These are phyloP conservation scores for Bubo scandiacus DNA, from an alignment of 2,113 vertebrate species.

Conservation along the genomic window DNA sequence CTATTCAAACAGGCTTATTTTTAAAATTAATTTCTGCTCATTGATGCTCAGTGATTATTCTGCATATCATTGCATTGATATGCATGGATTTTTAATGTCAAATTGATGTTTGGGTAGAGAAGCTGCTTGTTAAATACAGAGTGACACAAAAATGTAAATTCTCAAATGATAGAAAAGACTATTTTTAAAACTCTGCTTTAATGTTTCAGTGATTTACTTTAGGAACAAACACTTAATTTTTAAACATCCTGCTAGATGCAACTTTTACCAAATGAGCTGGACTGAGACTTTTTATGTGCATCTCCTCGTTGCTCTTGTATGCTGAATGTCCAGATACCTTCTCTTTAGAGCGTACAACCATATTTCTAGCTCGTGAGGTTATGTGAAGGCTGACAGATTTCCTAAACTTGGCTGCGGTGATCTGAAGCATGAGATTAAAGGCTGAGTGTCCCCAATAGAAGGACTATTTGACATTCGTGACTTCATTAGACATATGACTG, in stretches of 20 bases:
- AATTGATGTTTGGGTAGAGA: conserved; percentile 17
- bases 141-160: conserved; percentile 59
- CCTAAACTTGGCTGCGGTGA: not conserved
- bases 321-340: not conserved
- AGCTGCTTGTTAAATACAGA: conserved; percentile 38
- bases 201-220: conserved; percentile 40
- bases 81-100: not conserved
- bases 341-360: rapidly evolving
- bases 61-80: not conserved
- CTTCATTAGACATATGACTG: not conserved
- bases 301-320: not conserved
- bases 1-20: not conserved
- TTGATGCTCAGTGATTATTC: not conserved
- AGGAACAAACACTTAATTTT: conserved; percentile 42
- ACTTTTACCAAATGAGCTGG: not conserved
- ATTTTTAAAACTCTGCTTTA: conserved; percentile 44
- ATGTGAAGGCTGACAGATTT: not conserved
- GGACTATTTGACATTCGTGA: not conserved
- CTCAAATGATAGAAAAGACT: not conserved
- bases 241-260: conserved; percentile 50
- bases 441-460: not conserved
- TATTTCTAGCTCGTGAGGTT: not conserved
- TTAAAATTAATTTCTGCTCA: not conserved
- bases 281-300: not conserved
- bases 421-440: not conserved